Percentiles rank a stretch among this genome's conserved stretches.
Conservation (phyloP, 2,888 invertebrate species). For the Andrena bucephala region DNA sequence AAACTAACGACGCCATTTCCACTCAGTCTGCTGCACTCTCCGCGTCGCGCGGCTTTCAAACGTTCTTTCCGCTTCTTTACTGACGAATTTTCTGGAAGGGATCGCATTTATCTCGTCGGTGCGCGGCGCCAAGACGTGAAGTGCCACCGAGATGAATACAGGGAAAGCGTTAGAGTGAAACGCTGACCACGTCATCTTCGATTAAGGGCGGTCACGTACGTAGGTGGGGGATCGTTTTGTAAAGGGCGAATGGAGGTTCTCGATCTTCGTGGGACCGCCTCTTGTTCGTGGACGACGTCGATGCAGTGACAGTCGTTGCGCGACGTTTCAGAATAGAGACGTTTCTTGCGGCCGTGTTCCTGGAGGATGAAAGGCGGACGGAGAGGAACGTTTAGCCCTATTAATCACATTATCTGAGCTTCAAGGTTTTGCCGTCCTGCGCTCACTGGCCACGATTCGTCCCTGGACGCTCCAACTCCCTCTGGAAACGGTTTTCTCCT, state of each 20-base stretch:
- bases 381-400: constrained; percentile 72
- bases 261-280: constrained; percentile 30
- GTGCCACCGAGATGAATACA: constrained; percentile 46
- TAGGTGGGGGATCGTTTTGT: constrained; percentile 3
- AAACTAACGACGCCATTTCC: constrained; percentile 66
- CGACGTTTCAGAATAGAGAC: constrained; percentile 68
- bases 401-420: constrained; percentile 80
- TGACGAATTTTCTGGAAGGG: constrained; percentile 56
- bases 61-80: constrained; percentile 24
- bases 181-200: constrained; percentile 63
- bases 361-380: constrained; percentile 50
- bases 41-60: constrained; percentile 38
- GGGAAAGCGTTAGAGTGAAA: constrained; percentile 55
- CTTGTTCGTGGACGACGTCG: constrained; percentile 47
- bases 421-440: constrained; percentile 72
- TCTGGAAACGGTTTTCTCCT: constrained; percentile 29
- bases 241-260: constrained; percentile 34
- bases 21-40: constrained; percentile 61
- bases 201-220: constrained; percentile 43
- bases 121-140: constrained; percentile 25
- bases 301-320: constrained; percentile 67
- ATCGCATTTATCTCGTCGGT: constrained; percentile 56
- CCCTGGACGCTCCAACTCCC: constrained; percentile 19
- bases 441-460: constrained; percentile 47
- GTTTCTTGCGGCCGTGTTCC: constrained; percentile 64